These are phyloP conservation scores for Aldabrachelys gigantea DNA, from an alignment of 2,113 vertebrate species.

Conservation along the genomic window DNA sequence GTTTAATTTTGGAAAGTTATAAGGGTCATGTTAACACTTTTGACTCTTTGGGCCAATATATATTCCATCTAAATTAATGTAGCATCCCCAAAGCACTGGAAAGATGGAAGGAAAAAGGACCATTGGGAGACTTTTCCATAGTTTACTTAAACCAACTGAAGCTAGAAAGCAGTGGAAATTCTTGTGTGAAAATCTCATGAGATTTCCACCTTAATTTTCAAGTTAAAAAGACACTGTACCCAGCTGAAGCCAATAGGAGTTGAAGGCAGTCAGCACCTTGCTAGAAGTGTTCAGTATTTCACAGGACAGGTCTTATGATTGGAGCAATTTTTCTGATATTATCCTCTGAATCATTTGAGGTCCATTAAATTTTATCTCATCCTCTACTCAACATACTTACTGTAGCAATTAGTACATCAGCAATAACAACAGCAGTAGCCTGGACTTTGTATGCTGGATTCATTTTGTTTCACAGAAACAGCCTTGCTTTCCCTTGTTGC, in stretches of 20 bases:
- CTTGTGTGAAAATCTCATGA: neutral
- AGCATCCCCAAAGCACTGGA: neutral
- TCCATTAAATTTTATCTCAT: neutral
- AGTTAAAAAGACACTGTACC: neutral
- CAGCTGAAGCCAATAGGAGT: neutral
- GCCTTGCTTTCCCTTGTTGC: neutral
- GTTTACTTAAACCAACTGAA: neutral
- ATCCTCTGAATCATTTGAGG: neutral
- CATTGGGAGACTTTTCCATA: neutral
- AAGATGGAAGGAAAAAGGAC: neutral
- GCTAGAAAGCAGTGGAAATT: neutral
- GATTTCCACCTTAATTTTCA: neutral
- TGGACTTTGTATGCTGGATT: neutral
- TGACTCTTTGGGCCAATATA: neutral
- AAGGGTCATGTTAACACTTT: neutral
- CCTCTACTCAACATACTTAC: neutral
- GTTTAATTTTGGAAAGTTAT: too few species aligned
- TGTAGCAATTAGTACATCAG: neutral
- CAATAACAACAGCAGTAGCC: neutral
- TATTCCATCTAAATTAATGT: too few species aligned
- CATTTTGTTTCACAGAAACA: constrained; percentile 32
- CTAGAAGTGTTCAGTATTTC: neutral
- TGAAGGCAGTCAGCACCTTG: neutral
- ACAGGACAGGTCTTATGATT: neutral
- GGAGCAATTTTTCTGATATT: neutral